Evolutionary conservation across 2,113 vertebrate species (phyloP).

Genomic region (Dicerorhinus sumatrensis): DNA sequence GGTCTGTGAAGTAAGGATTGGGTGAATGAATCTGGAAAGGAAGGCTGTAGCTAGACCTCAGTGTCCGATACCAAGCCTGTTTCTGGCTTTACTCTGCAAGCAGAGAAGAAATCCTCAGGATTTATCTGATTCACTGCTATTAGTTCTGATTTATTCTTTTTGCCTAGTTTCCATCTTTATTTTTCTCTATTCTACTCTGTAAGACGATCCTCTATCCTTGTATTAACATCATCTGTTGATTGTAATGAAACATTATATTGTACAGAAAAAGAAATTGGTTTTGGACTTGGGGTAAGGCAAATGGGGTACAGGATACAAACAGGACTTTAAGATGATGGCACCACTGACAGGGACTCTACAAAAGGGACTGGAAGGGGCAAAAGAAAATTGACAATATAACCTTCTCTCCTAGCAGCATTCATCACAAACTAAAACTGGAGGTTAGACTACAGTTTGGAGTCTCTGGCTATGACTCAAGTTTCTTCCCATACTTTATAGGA

Average conservation of each 20-base stretch:
- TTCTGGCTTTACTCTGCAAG: not conserved
- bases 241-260: not conserved
- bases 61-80: not conserved
- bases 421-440: conserved; percentile 12
- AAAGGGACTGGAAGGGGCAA: not conserved
- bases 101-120: not conserved
- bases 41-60: not conserved
- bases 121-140: not conserved
- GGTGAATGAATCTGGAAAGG: not conserved
- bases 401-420: not conserved
- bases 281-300: not conserved
- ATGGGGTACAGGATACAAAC: not conserved
- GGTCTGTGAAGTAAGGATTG: not conserved
- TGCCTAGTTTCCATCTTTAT: not conserved
- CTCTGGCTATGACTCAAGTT: not conserved
- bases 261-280: not conserved
- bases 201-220: not conserved
- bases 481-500: not conserved
- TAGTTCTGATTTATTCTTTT: not conserved
- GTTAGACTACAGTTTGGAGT: not conserved
- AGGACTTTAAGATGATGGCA: not conserved
- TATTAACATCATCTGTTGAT: not conserved
- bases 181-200: not conserved
- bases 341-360: not conserved
- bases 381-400: not conserved